phyloP scores from a whole-genome alignment of 2,113 vertebrate genomes.

The Upupa epops region DNA sequence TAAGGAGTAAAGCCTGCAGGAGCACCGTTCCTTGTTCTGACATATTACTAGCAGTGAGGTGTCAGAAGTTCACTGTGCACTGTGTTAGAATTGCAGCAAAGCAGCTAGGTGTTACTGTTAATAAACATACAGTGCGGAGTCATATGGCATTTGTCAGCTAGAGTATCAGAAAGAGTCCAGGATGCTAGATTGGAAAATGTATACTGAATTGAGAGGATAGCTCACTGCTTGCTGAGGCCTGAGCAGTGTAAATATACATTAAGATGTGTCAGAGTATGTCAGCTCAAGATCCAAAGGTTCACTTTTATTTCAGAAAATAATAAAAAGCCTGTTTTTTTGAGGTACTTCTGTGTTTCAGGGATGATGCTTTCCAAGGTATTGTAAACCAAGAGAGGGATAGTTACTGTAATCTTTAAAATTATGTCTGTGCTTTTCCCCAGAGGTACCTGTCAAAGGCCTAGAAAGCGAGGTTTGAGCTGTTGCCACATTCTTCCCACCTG shows the following conservation, averaged over 20 bases:
- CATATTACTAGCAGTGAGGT: background rate
- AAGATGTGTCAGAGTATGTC: fast-evolving
- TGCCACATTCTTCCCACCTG: background rate
- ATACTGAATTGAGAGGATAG: background rate
- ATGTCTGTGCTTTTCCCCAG: background rate
- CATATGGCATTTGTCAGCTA: background rate
- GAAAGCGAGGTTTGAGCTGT: background rate
- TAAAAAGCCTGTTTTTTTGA: background rate
- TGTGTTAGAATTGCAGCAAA: background rate
- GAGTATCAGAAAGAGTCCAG: background rate
- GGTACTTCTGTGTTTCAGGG: background rate
- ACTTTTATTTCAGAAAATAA: background rate
- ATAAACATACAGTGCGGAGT: background rate
- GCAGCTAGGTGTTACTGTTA: background rate
- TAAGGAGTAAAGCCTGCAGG: background rate
- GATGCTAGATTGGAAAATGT: background rate
- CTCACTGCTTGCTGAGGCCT: background rate
- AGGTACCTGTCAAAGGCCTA: background rate
- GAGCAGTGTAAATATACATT: background rate
- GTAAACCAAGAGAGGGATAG: background rate
- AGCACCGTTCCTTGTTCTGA: fast-evolving
- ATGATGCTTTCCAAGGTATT: background rate
- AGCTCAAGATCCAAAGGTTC: background rate
- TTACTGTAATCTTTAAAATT: background rate
- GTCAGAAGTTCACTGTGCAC: fast-evolving